Percentiles rank a stretch among this genome's conserved stretches.
phyloP scores from a whole-genome alignment of 2,888 invertebrate species.

The Teleogryllus oceanicus region DNA sequence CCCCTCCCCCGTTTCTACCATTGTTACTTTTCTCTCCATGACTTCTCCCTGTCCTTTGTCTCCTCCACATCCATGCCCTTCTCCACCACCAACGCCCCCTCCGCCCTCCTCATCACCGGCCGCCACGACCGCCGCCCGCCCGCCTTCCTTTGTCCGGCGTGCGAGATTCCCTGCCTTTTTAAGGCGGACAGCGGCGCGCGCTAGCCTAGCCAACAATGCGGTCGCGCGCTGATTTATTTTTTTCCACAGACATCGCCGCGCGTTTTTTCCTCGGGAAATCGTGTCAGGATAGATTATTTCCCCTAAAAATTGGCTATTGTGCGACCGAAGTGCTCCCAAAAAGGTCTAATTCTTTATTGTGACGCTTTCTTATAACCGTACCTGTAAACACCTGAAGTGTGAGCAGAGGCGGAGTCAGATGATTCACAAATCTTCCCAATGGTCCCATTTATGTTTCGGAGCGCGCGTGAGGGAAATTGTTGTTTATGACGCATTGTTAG shows the following conservation, averaged over 20 bases:
- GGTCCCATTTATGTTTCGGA: not conserved
- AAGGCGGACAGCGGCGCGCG: not conserved
- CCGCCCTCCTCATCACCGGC: too few species aligned
- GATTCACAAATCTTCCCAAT: not conserved
- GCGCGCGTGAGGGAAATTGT: not conserved
- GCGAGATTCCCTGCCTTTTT: slow-evolving; percentile 3
- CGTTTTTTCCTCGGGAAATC: not conserved
- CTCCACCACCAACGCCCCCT: too few species aligned
- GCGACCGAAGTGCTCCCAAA: not conserved
- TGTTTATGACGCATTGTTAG: not conserved
- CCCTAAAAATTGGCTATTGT: slow-evolving; percentile 1
- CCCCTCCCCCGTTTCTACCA: too few species aligned
- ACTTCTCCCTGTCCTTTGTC: too few species aligned
- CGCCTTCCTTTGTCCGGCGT: not conserved
- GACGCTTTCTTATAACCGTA: not conserved
- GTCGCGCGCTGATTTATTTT: not conserved
- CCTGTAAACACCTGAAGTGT: slow-evolving; percentile 18
- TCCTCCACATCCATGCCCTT: too few species aligned
- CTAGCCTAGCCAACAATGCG: not conserved
- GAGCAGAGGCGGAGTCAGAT: not conserved
- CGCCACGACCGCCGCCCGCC: not conserved
- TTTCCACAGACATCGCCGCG: not conserved
- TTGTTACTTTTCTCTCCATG: too few species aligned
- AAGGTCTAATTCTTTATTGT: slow-evolving; percentile 4
- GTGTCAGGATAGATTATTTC: slow-evolving; percentile 9